Base-by-base conservation (phyloP, 2,797 vertebrate genomes). In the Chiroxiphia lanceolata region DNA sequence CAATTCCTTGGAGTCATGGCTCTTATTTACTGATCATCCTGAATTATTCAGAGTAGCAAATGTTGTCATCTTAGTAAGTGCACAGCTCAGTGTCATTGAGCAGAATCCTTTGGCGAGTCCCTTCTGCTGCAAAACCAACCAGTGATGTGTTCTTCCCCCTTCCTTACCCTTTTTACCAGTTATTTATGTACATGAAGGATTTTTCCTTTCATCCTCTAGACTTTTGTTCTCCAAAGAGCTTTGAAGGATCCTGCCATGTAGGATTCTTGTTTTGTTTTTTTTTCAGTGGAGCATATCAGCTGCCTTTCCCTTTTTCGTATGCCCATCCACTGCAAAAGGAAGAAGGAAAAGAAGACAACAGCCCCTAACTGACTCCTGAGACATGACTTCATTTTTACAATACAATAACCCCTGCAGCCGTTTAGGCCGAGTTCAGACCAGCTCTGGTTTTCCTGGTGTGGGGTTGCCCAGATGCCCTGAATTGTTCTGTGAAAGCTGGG, bases 21-120 rank as follows among this genome's bases (percentile, higher is more conserved):
- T 95, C 87, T 85, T 93, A 85, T 87, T 94, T 89, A 94, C 87
- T 74, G 86, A 78, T 91, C 54, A 5, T 78, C 71, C 80, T 96
- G 90, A 96, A 79, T 96, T 96, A 94, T 86, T 94, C 67, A 92
- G 61, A 88, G 57, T 67, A 53, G 92, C 91, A 83, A 86, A 78
- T 91, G 92, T 59, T 90, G 90, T 91, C 65, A 31, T 96, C 54
- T 83, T 64, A n/a, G 78, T 63, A 13, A 76, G 40, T 47, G 70
- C 42, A 14, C 4, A 21, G 86, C 64, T 92, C n/a, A 3, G 9
- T 26, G 6, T 12, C 8, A 13, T 29, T 44, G 40, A 78, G 82
- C 60, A 77, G 64, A 75, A 70, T 42, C 45, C 45, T 71, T 60
- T 31, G 45, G 42, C 2, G 5, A 79, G 47, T 47, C 20, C 50